These are phyloP conservation scores for Bos indicus DNA, from an alignment of 2,113 vertebrate genomes.

Conservation along the genomic window DNA sequence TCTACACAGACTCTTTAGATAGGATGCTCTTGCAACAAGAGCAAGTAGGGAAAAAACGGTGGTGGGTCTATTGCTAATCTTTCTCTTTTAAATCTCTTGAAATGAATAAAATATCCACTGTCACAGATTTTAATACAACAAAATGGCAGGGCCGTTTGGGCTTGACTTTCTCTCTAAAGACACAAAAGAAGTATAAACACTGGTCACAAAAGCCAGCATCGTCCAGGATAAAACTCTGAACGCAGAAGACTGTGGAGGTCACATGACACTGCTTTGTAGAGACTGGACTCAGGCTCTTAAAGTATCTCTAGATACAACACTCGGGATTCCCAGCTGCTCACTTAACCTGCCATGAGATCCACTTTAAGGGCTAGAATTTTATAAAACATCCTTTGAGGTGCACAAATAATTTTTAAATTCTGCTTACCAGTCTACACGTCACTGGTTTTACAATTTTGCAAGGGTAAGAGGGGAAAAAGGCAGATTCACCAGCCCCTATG, in stretches of 20 bases:
- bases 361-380: neutral
- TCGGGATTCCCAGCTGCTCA: neutral
- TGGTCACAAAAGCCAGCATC: neutral
- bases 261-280: neutral
- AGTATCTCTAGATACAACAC: neutral
- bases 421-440: neutral
- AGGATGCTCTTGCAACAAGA: neutral
- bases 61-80: neutral
- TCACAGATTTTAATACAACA: neutral
- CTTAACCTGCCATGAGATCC: neutral
- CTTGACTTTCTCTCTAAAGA: neutral
- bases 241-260: neutral
- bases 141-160: neutral
- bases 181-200: neutral
- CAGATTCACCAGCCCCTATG: neutral
- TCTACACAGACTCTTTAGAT: neutral
- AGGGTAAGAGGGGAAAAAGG: neutral
- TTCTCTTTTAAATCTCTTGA: neutral
- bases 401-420: neutral
- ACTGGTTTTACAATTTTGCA: neutral
- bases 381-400: neutral
- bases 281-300: neutral
- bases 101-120: neutral
- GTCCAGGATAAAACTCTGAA: neutral
- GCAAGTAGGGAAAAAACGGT: neutral